Conservation (phyloP, 92 coral and sea anemone genomes). For the Phenganax stokvisi region DNA sequence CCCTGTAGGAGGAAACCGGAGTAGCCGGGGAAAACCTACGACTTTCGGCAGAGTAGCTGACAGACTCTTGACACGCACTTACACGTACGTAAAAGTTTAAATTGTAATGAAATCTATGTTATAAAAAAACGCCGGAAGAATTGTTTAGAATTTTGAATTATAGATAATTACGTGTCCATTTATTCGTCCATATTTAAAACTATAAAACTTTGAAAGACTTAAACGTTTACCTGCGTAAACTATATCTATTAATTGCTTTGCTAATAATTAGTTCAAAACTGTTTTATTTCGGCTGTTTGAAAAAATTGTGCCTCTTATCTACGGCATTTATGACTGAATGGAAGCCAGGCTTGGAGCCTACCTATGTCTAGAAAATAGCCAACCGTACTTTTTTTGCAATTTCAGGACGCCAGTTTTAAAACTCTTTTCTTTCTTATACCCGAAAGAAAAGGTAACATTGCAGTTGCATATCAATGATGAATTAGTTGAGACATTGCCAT, state of each 20-base stretch:
- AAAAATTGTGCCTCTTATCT: no score
- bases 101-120: neutral
- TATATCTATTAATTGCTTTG: neutral
- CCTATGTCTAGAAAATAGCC: neutral
- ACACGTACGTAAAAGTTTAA: neutral
- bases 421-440: conserved; percentile 83
- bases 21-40: no score
- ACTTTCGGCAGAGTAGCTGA: no score
- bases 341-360: neutral
- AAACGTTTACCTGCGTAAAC: neutral
- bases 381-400: neutral
- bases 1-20: no score
- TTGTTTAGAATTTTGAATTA: no score
- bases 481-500: conserved; percentile 61
- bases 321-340: neutral
- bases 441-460: conserved; percentile 80
- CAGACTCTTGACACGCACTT: no score
- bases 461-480: conserved; percentile 66
- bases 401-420: conserved; percentile 79
- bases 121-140: neutral
- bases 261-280: neutral
- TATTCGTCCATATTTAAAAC: no score
- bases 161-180: no score
- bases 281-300: no score
- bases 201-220: neutral